phyloP scores from a whole-genome alignment of 2,113 vertebrate species.

The Eurypyga helias region DNA sequence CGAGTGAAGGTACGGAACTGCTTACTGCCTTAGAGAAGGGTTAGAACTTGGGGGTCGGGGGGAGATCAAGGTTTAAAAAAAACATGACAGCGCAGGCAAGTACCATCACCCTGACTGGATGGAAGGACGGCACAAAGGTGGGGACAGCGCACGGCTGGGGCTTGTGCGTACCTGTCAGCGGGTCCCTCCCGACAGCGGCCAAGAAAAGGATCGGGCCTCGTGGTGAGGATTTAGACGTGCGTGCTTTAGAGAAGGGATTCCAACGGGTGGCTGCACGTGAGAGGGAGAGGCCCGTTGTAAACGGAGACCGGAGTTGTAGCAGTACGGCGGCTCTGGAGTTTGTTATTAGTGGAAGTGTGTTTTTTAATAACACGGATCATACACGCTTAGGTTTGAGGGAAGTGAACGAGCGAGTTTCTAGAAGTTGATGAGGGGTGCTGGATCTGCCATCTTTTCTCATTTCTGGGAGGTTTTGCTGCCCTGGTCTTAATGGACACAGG shows the following conservation, averaged over 20 bases:
- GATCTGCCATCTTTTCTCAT: no score
- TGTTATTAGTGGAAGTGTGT: background rate
- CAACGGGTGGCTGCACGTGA: background rate
- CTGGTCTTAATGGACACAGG: background rate
- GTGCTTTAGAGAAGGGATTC: background rate
- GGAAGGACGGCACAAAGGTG: background rate
- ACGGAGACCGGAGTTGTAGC: background rate
- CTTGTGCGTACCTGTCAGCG: fast-evolving
- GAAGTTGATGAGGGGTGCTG: background rate
- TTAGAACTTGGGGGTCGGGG: no score
- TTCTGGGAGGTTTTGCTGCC: background rate
- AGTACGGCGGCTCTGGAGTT: background rate
- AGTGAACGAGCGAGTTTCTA: background rate
- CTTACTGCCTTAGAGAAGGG: background rate
- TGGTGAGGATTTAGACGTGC: background rate
- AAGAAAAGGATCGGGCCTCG: background rate
- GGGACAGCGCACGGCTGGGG: no score
- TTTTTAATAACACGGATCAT: background rate
- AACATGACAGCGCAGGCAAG: no score
- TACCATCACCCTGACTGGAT: no score
- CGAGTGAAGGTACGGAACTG: conserved; percentile 87
- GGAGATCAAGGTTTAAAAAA: no score
- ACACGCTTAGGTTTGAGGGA: background rate
- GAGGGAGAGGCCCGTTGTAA: background rate
- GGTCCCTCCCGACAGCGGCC: background rate